phyloP scores from a whole-genome alignment of 2,888 invertebrate genomes.

The Metallyticus violacea region DNA sequence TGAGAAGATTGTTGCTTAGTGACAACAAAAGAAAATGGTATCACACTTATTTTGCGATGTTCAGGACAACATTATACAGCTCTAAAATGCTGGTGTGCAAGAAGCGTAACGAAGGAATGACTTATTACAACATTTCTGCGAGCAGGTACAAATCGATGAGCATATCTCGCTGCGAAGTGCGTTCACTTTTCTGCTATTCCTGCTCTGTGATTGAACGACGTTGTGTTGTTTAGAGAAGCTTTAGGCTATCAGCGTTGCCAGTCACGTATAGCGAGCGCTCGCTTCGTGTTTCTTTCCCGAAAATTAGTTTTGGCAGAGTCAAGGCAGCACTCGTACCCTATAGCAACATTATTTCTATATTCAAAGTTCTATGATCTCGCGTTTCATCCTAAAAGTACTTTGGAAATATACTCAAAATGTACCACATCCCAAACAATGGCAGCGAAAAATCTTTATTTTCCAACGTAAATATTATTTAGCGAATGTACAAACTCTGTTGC shows the following conservation, averaged over 20 bases:
- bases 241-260: background rate
- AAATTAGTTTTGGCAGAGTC: background rate
- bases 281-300: background rate
- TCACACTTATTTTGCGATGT: background rate
- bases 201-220: background rate
- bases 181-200: no score
- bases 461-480: no score
- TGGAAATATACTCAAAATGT: no score
- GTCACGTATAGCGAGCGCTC: background rate
- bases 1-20: no score
- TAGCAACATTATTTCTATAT: background rate
- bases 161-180: no score
- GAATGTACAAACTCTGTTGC: no score
- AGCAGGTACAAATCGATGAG: no score
- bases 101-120: no score
- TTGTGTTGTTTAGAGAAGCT: background rate
- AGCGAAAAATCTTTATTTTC: no score
- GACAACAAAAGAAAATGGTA: background rate
- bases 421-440: no score
- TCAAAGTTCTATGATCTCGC: background rate
- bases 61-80: background rate
- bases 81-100: background rate
- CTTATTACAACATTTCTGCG: no score
- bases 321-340: background rate
- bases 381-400: no score